A percentile compares a stretch with the other conserved stretches of the same genome.
phyloP scores from a whole-genome alignment of 2,888 invertebrate genomes.

The Aelia acuminata region DNA sequence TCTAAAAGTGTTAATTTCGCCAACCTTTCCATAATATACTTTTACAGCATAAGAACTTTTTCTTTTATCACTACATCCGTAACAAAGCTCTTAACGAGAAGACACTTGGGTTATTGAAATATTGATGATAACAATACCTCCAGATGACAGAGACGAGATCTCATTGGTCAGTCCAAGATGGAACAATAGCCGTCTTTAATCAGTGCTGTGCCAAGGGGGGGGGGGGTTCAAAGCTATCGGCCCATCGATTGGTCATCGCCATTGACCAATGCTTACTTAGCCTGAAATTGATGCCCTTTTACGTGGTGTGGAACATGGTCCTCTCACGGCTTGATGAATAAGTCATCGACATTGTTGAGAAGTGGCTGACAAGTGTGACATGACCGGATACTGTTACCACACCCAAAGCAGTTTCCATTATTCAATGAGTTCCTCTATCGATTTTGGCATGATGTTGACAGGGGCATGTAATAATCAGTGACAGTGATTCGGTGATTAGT shows the following conservation, averaged over 20 bases:
- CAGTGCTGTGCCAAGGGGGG: not conserved
- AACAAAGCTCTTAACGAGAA: not conserved
- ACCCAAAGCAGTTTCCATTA: not conserved
- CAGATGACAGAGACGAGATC: not conserved
- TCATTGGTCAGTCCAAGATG: not conserved
- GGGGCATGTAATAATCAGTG: not conserved
- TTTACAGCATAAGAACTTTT: no score
- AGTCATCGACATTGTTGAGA: not conserved
- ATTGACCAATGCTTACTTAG: not conserved
- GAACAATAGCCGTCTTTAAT: constrained; percentile 32
- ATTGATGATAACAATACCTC: not conserved
- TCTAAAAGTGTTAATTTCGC: no score
- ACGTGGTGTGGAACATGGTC: not conserved
- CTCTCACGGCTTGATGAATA: not conserved
- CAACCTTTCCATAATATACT: no score
- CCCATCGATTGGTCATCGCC: not conserved
- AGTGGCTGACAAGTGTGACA: constrained; percentile 6
- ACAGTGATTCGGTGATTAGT: not conserved
- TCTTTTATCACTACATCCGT: not conserved
- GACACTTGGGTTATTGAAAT: not conserved
- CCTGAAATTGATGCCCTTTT: constrained; percentile 18
- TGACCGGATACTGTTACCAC: not conserved
- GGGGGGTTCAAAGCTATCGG: not conserved
- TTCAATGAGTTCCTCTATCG: not conserved
- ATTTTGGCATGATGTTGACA: not conserved